phyloP scores from a whole-genome alignment of 2,888 invertebrate species.

The Esperia sulphurella region DNA sequence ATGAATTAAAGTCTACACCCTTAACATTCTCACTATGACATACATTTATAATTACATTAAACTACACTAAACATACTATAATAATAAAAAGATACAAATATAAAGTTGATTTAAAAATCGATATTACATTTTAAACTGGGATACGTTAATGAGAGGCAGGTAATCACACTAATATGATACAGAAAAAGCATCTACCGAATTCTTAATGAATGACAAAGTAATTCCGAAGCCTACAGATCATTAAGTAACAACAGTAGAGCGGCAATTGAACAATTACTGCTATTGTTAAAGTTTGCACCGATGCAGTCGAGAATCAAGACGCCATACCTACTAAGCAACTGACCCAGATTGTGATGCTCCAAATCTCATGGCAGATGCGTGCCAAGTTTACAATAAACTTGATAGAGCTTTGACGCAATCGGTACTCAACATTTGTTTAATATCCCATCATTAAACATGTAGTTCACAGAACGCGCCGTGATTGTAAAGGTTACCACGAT shows the following conservation, averaged over 20 bases:
- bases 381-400: slow-evolving; percentile 48
- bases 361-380: slow-evolving; percentile 57
- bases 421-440: slow-evolving; percentile 9
- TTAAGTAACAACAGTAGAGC: slow-evolving; percentile 14
- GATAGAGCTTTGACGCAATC: slow-evolving; percentile 16
- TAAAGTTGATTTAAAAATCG: too few species aligned
- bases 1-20: too few species aligned
- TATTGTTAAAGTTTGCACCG: slow-evolving; percentile 28
- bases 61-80: too few species aligned
- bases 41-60: too few species aligned
- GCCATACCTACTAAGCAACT: slow-evolving; percentile 68
- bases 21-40: too few species aligned
- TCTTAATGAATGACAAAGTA: neutral
- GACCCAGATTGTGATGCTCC: slow-evolving; percentile 67
- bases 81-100: too few species aligned
- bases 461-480: slow-evolving; percentile 14
- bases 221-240: neutral
- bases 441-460: slow-evolving; percentile 13
- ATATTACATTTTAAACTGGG: too few species aligned
- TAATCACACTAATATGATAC: too few species aligned
- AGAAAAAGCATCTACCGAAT: too few species aligned
- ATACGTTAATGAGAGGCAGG: too few species aligned
- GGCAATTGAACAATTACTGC: slow-evolving; percentile 21
- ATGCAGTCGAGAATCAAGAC: slow-evolving; percentile 31
- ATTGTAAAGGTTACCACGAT: neutral